A percentile compares a stretch with the other conserved stretches of the same genome.
These are phyloP conservation scores for Leguminivora glycinivorella DNA, from an alignment of 1,140 invertebrate species.

Conservation along the genomic window DNA sequence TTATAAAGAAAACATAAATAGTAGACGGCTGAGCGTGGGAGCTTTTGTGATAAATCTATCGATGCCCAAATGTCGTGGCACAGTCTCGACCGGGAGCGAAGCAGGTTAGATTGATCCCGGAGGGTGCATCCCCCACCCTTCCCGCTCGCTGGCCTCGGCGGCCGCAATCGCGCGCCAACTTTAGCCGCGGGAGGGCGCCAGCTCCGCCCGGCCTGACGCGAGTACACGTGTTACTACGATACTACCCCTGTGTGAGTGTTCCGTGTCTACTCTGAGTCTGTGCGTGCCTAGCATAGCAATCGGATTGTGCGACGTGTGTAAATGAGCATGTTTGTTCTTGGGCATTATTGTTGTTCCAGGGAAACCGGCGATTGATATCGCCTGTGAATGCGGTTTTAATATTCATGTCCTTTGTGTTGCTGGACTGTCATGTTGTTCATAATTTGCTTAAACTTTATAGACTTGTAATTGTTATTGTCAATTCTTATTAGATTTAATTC, in stretches of 20 bases:
- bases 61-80: constrained; percentile 1
- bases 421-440: constrained; percentile 33
- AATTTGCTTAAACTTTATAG: constrained; percentile 6
- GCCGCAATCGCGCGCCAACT: constrained; percentile 71
- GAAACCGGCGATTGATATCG: constrained; percentile 56
- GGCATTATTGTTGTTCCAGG: constrained; percentile 58
- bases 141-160: constrained; percentile 42
- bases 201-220: constrained; percentile 39
- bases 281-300: constrained; percentile 64
- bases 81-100: constrained; percentile 44
- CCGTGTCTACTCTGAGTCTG: constrained; percentile 61
- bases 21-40: neutral
- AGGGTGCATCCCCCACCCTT: constrained; percentile 62
- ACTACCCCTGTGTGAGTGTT: constrained; percentile 56
- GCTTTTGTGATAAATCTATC: constrained; percentile 7
- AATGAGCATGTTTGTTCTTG: constrained; percentile 59
- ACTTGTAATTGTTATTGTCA: constrained; percentile 19
- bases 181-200: constrained; percentile 66
- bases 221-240: constrained; percentile 44
- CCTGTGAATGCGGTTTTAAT: constrained; percentile 51
- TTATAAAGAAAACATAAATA: neutral
- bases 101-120: constrained; percentile 64
- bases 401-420: constrained; percentile 39
- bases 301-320: constrained; percentile 50
- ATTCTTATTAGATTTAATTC: constrained; percentile 33